Percentiles rank a stretch among this genome's conserved stretches.
Conservation (phyloP, 2,888 invertebrate genomes). For the Apamea anceps region DNA sequence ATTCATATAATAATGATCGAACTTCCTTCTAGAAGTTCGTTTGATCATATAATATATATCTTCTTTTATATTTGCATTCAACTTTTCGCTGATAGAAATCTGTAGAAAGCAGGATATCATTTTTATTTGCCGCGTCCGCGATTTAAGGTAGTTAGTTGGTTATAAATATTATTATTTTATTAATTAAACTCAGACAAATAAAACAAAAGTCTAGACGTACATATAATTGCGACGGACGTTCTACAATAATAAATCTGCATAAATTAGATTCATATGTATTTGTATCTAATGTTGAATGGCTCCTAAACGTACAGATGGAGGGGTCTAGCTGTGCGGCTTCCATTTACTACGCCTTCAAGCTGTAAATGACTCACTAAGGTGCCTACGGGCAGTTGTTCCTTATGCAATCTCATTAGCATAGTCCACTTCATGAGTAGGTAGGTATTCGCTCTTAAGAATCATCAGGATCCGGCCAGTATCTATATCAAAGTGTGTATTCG, state of each 20-base stretch:
- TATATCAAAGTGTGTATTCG: not conserved
- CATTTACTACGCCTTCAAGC: not conserved
- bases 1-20: too few species aligned
- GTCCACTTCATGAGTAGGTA: not conserved
- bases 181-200: constrained; percentile 48
- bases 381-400: constrained; percentile 22
- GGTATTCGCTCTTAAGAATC: not conserved
- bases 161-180: constrained; percentile 50
- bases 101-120: constrained; percentile 62
- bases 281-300: not conserved
- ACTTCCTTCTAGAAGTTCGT: too few species aligned
- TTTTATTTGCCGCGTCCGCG: constrained; percentile 29
- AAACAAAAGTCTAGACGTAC: constrained; percentile 59
- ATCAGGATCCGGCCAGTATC: not conserved
- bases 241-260: constrained; percentile 38
- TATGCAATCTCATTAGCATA: constrained; percentile 30
- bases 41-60: too few species aligned
- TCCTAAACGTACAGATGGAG: not conserved
- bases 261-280: constrained; percentile 11
- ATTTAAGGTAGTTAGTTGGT: constrained; percentile 49
- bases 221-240: constrained; percentile 38
- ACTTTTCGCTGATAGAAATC: constrained; percentile 59
- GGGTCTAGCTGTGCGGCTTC: not conserved
- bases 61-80: constrained; percentile 37
- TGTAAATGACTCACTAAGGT: constrained; percentile 38